phyloP scores from a whole-genome alignment of 2,797 vertebrate genomes.

The Discoglossus pictus region DNA sequence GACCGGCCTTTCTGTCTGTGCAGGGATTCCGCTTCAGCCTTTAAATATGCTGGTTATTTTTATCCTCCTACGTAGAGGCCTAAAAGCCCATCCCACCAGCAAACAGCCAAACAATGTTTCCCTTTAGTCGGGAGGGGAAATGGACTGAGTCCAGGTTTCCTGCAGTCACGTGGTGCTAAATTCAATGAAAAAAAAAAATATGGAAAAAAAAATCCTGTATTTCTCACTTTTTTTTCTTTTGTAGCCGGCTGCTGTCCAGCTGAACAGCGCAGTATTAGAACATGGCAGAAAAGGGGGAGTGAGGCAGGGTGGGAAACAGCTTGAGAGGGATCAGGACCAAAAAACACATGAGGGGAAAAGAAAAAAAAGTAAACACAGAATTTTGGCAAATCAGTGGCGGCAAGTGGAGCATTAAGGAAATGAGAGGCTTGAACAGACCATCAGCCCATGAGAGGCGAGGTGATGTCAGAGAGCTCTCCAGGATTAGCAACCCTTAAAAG shows the following conservation, averaged over 20 bases:
- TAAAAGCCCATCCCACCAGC: constrained; percentile 79
- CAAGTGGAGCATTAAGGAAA: constrained; percentile 82
- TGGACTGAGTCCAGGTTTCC: constrained; percentile 93
- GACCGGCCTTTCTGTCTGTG: constrained; percentile 83
- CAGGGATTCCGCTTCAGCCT: constrained; percentile 91
- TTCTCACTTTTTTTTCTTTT: constrained; percentile 39
- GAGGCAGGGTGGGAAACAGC: constrained; percentile 61
- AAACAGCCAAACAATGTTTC: constrained; percentile 86
- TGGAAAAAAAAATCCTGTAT: constrained; percentile 39
- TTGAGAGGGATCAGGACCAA: constrained; percentile 65
- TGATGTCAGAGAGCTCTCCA: constrained; percentile 91
- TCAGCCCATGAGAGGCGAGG: constrained; percentile 80
- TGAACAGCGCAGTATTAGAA: constrained; percentile 72
- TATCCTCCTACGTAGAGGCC: constrained; percentile 90
- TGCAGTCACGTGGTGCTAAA: constrained; percentile 86
- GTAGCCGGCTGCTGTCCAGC: constrained; percentile 60
- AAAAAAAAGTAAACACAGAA: constrained; percentile 68
- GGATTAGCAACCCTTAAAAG: constrained; percentile 99
- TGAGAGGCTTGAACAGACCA: constrained; percentile 85
- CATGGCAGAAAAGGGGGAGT: constrained; percentile 51
- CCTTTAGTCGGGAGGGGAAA: constrained; percentile 93
- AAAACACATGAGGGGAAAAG: constrained; percentile 68
- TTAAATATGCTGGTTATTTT: constrained; percentile 99
- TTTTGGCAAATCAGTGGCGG: constrained; percentile 78
- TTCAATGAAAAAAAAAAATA: constrained; percentile 76